Conservation (phyloP, 2,113 vertebrate genomes). For the Psilopogon haemacephalus region DNA sequence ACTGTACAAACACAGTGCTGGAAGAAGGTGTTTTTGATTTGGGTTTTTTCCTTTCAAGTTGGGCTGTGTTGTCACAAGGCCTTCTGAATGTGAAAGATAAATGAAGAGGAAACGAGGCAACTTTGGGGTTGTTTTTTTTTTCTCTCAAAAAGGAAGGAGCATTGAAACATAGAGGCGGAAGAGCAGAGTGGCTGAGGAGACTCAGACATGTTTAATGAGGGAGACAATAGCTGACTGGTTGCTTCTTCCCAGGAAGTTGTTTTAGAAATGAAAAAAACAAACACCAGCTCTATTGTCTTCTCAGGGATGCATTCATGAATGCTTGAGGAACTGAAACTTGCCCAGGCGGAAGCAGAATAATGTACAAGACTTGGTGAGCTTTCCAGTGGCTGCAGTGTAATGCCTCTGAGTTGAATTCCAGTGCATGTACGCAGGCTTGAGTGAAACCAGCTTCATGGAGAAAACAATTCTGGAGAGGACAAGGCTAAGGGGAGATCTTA, state of each 20-base stretch:
- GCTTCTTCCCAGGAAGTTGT: not conserved
- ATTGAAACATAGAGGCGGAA: not conserved
- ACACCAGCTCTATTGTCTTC: not conserved
- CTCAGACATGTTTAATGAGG: not conserved
- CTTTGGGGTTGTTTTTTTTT: not conserved
- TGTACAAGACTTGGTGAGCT: not conserved
- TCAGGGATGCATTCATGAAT: not conserved
- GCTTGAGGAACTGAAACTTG: not conserved
- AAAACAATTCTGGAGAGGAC: not conserved
- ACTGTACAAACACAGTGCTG: not conserved
- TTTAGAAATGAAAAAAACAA: not conserved
- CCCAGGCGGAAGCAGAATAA: not conserved
- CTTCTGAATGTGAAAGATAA: not conserved
- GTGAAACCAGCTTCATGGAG: not conserved
- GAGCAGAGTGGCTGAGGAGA: not conserved
- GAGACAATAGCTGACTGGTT: not conserved
- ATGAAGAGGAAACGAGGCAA: constrained; percentile 49
- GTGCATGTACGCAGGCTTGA: fast-evolving
- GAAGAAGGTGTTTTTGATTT: constrained; percentile 25
- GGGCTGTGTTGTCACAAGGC: not conserved
- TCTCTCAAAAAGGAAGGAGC: not conserved
- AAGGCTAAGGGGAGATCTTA: too few relatives aligned
- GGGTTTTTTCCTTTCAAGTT: not conserved
- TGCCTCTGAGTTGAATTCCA: not conserved
- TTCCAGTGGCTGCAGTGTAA: not conserved